These are phyloP conservation scores for Caenorhabditis tropicalis DNA, from an alignment of 1,140 invertebrate species.

Conservation along the genomic window DNA sequence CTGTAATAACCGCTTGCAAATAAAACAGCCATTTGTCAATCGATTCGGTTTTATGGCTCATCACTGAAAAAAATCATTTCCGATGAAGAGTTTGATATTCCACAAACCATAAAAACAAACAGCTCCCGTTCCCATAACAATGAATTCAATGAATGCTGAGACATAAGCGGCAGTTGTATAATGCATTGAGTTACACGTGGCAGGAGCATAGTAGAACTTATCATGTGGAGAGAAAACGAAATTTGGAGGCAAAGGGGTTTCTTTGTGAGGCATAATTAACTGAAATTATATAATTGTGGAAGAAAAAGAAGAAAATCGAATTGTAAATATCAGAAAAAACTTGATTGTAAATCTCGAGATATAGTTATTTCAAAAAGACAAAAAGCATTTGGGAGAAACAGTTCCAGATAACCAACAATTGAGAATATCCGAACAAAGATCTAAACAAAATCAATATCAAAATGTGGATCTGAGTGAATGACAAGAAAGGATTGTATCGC, in stretches of 20 bases:
- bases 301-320: too few relatives aligned
- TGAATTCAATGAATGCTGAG: constrained; percentile 31
- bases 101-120: constrained; percentile 40
- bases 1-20: background rate
- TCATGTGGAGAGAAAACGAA: constrained; percentile 45
- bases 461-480: background rate
- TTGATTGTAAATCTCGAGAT: too few relatives aligned
- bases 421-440: too few relatives aligned
- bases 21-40: background rate
- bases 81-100: background rate
- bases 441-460: background rate
- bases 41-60: background rate
- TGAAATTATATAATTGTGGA: background rate
- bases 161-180: constrained; percentile 42
- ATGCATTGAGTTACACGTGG: constrained; percentile 51
- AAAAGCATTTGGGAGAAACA: too few relatives aligned
- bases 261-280: background rate
- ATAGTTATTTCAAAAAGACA: too few relatives aligned
- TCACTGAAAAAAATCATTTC: background rate
- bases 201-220: constrained; percentile 50
- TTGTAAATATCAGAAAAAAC: too few relatives aligned
- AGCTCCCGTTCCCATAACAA: constrained; percentile 30
- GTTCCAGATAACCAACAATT: too few relatives aligned
- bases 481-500: background rate
- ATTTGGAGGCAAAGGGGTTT: constrained; percentile 18